These are phyloP conservation scores for Lasaia peninsularis DNA, from an alignment of 1,140 invertebrate species.

Conservation along the genomic window DNA sequence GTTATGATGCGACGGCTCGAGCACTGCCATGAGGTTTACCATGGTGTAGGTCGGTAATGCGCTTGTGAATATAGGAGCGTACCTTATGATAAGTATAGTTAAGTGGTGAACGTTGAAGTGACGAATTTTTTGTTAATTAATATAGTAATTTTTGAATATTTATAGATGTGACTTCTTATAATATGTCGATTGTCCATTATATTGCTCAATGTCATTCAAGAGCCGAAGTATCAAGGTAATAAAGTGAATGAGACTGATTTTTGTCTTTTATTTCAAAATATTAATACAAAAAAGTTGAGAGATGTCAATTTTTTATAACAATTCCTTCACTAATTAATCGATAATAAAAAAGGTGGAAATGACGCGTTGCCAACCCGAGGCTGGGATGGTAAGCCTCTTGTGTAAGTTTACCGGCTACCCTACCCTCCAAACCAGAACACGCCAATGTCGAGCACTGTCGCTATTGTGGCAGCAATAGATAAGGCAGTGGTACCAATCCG, in stretches of 20 bases:
- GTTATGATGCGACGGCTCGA: slow-evolving; percentile 29
- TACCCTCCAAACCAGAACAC: no score
- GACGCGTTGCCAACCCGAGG: no score
- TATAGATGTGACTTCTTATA: slow-evolving; percentile 23
- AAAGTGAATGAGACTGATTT: slow-evolving; percentile 62
- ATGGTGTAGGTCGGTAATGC: slow-evolving; percentile 11
- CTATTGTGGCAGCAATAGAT: no score
- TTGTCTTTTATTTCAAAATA: slow-evolving; percentile 20
- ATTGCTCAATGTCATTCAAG: slow-evolving; percentile 43
- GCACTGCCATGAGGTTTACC: slow-evolving; percentile 39
- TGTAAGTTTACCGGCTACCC: no score
- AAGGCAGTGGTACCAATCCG: no score
- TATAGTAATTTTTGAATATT: slow-evolving; percentile 23
- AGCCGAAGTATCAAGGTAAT: slow-evolving; percentile 39
- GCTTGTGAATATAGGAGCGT: slow-evolving; percentile 26
- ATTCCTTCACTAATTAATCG: no score
- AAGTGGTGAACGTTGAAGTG: not conserved
- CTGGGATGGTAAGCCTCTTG: no score
- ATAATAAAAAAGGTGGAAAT: no score
- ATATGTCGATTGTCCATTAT: slow-evolving; percentile 32
- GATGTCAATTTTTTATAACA: no score
- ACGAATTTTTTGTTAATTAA: slow-evolving; percentile 20
- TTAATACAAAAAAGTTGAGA: no score
- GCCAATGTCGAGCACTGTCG: no score
- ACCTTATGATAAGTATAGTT: not conserved